Evolutionary conservation across 2,888 invertebrate genomes (phyloP).

Genomic region (Drosophila limbata): DNA sequence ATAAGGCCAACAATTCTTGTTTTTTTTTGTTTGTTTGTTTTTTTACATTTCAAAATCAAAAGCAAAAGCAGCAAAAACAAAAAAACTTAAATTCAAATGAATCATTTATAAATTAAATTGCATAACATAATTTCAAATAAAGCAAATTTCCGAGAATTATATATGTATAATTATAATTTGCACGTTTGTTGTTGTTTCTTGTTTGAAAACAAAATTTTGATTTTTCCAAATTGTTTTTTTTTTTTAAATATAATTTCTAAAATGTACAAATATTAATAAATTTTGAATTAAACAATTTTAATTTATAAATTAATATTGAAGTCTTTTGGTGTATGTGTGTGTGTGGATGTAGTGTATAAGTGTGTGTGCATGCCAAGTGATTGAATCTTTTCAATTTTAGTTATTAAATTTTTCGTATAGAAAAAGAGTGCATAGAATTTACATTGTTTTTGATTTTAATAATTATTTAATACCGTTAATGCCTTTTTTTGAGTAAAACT

Average conservation of each 20-base stretch:
- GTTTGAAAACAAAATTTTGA: constrained; percentile 63
- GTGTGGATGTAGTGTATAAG: constrained; percentile 21
- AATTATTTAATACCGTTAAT: constrained; percentile 64
- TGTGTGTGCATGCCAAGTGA: constrained; percentile 54
- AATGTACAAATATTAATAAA: constrained; percentile 47
- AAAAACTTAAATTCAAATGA: constrained; percentile 26
- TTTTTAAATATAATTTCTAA: constrained; percentile 39
- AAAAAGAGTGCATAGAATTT: constrained; percentile 23
- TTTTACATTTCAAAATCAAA: constrained; percentile 35
- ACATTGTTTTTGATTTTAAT: constrained; percentile 22
- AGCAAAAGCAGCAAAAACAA: constrained; percentile 54
- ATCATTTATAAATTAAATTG: constrained; percentile 40
- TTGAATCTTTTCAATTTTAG: constrained; percentile 49
- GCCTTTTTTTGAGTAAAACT: constrained; percentile 74
- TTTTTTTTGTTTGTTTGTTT: constrained; percentile 17
- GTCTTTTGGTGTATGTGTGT: constrained; percentile 70
- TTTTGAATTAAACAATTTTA: constrained; percentile 43
- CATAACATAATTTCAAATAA: constrained; percentile 48
- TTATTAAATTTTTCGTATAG: constrained; percentile 19
- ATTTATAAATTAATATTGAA: constrained; percentile 72
- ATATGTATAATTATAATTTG: constrained; percentile 35
- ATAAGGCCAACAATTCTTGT: constrained; percentile 74
- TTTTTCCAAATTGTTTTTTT: constrained; percentile 55
- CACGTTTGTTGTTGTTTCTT: constrained; percentile 47
- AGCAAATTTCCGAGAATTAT: constrained; percentile 46